Evolutionary conservation across 2,888 invertebrate species (phyloP).

Genomic region (Ichneumon xanthorius): DNA sequence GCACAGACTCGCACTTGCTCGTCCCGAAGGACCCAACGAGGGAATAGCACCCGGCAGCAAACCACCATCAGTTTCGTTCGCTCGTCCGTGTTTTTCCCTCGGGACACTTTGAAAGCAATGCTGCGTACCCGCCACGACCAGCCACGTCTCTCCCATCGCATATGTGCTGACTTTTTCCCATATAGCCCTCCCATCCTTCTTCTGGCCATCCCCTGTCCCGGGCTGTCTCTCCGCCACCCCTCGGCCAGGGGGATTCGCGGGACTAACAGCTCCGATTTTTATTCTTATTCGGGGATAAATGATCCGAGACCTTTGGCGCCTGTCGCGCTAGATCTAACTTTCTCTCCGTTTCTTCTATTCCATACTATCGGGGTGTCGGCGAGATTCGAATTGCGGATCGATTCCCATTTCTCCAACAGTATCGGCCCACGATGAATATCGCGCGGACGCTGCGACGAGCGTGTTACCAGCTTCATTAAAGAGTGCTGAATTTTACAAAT

Average conservation of each 20-base stretch:
- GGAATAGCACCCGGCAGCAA: slow-evolving; percentile 67
- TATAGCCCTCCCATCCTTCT: slow-evolving; percentile 39
- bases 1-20: slow-evolving; percentile 80
- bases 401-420: slow-evolving; percentile 2
- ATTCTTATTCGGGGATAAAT: slow-evolving; percentile 59
- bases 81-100: slow-evolving; percentile 75
- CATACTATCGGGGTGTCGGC: neutral
- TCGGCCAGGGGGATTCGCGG: slow-evolving; percentile 48
- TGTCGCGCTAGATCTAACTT: slow-evolving; percentile 24
- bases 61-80: slow-evolving; percentile 69
- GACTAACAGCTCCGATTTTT: slow-evolving; percentile 42
- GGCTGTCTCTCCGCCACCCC: slow-evolving; percentile 6
- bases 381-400: neutral
- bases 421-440: neutral
- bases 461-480: neutral
- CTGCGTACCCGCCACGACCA: slow-evolving; percentile 77
- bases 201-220: slow-evolving; percentile 43
- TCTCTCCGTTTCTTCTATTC: neutral
- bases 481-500: neutral
- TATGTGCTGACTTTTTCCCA: slow-evolving; percentile 74
- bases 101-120: slow-evolving; percentile 83
- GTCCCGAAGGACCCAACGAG: slow-evolving; percentile 80
- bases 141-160: slow-evolving; percentile 75
- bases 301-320: slow-evolving; percentile 63
- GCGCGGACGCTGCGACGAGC: neutral